Evolutionary conservation across 2,113 vertebrate species (phyloP), one percentile per base, ranked within the genome.

Genomic region (Lasiurus borealis): DNA sequence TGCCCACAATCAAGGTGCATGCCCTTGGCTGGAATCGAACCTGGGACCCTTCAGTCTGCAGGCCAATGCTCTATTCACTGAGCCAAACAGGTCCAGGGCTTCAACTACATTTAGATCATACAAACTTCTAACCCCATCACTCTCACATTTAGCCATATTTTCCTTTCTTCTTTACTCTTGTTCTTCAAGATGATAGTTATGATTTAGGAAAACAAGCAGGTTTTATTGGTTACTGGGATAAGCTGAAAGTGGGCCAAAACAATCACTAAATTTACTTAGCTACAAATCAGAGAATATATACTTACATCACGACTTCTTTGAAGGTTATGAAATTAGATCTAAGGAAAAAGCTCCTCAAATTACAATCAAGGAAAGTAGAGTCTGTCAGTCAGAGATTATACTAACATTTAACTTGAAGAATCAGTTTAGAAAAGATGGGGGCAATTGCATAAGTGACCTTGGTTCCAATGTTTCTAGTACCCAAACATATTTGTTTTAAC

Each of bases 401-500:
- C 31, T 31, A 81, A 57, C 71, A 85, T 88, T 91, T 81, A 62
- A 69, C 54, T 75, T 90, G 82, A 91, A 72, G 46, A 73, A 69
- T 91, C 59, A 50, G 52, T 57, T 72, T 44, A 46, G 46, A 75
- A 34, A 94, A 50, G 40, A 36, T 54, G 44, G 34, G 50, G 34
- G 6, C 78, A 72, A 83, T 48, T 2, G 2, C 25, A 62, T 12
- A n/a, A 40, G 36, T 96, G 87, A 93, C 76, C 93, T 92, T 34
- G 62, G 34, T 57, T 91, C 48, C 46, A 64, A 2, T 16, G 12
- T 92, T 64, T 88, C 66, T 40, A 54, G 75, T 72, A 64, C 46
- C 54, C 86, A 93, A 92, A 94, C 69, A 71, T 76, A 71, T 90
- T 90, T 91, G 87, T 94, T 97, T 94, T 96, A 94, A 93, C 80